These are phyloP conservation scores for Melanargia galathea DNA, from an alignment of 2,888 invertebrate species.

Conservation along the genomic window DNA sequence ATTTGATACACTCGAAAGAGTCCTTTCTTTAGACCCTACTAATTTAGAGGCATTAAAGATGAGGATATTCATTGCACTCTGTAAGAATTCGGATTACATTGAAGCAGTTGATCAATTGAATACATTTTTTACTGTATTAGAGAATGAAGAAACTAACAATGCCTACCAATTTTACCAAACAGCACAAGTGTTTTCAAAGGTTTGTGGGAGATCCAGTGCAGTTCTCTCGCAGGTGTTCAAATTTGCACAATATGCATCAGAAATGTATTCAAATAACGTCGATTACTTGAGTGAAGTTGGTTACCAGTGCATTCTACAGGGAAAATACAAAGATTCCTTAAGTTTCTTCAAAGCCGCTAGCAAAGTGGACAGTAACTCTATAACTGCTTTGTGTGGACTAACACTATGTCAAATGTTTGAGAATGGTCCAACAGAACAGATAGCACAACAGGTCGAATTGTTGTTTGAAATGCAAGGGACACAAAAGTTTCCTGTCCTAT, in stretches of 20 bases:
- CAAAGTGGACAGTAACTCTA: conserved; percentile 91
- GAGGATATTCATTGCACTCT: conserved; percentile 87
- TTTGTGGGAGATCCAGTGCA: conserved; percentile 85
- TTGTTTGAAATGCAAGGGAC: conserved; percentile 89
- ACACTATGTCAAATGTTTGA: conserved; percentile 91
- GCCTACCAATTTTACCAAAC: conserved; percentile 86
- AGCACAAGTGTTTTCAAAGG: conserved; percentile 86
- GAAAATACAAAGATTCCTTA: conserved; percentile 89
- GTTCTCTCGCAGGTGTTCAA: conserved; percentile 88
- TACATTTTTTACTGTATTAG: conserved; percentile 85
- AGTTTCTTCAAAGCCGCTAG: conserved; percentile 91
- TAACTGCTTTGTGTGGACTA: conserved; percentile 90
- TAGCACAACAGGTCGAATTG: conserved; percentile 93
- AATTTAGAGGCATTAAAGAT: conserved; percentile 89
- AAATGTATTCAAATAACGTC: conserved; percentile 85
- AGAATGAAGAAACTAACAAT: conserved; percentile 90
- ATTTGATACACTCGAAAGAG: conserved; percentile 89
- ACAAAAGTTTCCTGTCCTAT: conserved; percentile 85
- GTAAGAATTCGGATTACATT: conserved; percentile 89
- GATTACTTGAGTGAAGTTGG: conserved; percentile 92
- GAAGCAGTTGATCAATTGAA: conserved; percentile 87
- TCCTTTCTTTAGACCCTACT: conserved; percentile 86
- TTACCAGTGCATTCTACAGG: conserved; percentile 88
- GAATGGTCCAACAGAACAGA: conserved; percentile 86
- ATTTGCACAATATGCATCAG: conserved; percentile 90